These are phyloP conservation scores for Catostylus mosaicus DNA, from an alignment of 30 jellyfish, hydroid and myxozoan species.

Conservation along the genomic window DNA sequence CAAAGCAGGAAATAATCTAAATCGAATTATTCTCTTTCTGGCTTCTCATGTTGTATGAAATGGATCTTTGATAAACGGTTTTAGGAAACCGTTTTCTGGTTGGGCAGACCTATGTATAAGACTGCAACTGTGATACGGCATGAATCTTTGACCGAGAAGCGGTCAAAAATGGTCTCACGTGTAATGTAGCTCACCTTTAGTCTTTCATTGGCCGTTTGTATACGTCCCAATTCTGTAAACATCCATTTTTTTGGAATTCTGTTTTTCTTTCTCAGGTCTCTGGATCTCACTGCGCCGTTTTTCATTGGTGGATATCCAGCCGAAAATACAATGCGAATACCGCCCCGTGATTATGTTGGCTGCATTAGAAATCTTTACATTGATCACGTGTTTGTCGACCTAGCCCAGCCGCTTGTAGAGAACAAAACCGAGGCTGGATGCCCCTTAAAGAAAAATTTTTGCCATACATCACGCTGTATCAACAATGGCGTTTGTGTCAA, in stretches of 20 bases:
- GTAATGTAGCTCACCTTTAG: no score
- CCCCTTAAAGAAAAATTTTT: conserved; percentile 63
- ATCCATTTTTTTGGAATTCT: no score
- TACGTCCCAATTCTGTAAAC: no score
- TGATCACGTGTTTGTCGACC: conserved; percentile 79
- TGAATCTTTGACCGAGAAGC: no score
- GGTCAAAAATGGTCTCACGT: no score
- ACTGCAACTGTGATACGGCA: no score
- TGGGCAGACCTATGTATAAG: no score
- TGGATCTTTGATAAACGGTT: no score
- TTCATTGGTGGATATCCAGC: conserved; percentile 89
- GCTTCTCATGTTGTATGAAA: no score
- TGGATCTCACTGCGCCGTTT: conserved; percentile 91
- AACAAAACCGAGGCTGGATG: conserved; percentile 52
- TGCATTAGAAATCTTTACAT: conserved; percentile 82
- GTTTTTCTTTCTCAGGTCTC: conserved; percentile 61
- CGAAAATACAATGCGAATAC: conserved; percentile 41
- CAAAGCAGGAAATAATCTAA: neutral
- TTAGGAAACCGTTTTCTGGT: no score
- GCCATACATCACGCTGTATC: conserved; percentile 70
- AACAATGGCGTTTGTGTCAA: conserved; percentile 74
- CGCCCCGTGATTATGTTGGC: conserved; percentile 77
- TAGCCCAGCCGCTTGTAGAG: conserved; percentile 57
- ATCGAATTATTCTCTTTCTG: neutral
- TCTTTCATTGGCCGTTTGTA: no score